Conservation (phyloP, 2,797 vertebrate species). For the Octomys mimax region DNA sequence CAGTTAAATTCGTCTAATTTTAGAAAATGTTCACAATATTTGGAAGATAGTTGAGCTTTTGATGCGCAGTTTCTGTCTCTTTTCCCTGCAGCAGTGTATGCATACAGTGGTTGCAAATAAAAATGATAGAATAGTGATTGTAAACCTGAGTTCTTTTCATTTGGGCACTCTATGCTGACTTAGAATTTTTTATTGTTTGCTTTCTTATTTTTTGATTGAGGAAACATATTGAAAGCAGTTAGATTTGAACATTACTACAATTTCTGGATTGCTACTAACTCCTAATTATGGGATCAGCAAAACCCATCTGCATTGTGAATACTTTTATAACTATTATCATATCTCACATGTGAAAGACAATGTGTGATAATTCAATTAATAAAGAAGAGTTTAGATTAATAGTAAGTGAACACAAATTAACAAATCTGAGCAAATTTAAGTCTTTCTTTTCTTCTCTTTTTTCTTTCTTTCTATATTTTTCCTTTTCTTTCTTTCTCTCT, state of each 20-base stretch:
- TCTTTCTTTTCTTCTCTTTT: neutral
- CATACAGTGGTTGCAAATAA: neutral
- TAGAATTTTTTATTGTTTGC: slow-evolving; percentile 41
- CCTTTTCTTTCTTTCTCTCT: too few species aligned
- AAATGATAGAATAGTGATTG: neutral
- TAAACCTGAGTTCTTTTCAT: slow-evolving; percentile 28
- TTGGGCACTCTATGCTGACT: neutral
- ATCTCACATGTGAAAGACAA: neutral
- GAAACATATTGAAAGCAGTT: slow-evolving; percentile 44
- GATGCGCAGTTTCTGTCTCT: neutral
- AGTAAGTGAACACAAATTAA: neutral
- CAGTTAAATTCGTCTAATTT: neutral
- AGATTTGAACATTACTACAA: neutral
- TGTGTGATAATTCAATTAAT: neutral
- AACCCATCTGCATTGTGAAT: neutral
- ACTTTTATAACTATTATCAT: neutral
- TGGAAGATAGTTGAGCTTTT: neutral
- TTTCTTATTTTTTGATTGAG: slow-evolving; percentile 21
- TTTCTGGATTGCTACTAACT: slow-evolving; percentile 3
- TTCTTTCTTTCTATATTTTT: too few species aligned
- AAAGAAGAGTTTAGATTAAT: neutral
- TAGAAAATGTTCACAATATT: neutral
- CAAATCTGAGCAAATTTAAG: neutral
- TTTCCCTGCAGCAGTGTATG: neutral
- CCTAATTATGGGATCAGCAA: neutral